Evolutionary conservation across 2,113 vertebrate genomes (phyloP), one percentile per base, ranked within the genome.

Genomic region (Nesogale talazaci): DNA sequence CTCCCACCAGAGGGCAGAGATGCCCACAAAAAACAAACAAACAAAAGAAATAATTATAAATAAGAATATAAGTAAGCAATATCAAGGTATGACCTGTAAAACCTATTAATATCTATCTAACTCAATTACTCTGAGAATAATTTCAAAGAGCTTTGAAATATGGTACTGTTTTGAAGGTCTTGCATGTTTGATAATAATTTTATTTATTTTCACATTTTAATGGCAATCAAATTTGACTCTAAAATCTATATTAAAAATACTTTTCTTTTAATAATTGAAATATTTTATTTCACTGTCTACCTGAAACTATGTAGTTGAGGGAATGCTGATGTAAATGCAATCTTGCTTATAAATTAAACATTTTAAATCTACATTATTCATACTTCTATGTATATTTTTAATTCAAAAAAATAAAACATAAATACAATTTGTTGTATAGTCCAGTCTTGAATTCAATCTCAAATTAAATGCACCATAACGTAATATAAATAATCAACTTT

Each of bases 151-250:
- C 11, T 61, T 79, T 70, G 59, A 16, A 16, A 69, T 36, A 29
- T 42, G 22, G 29, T 70, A 57, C 70, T 29, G 52, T 56, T 31
- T 25, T 38, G 81, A 77, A 63, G 23, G 42, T 14, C 40, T 80
- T 90, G 10, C 42, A 52, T 80, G 14, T 86, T 57, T 67, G 9
- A 67, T 40, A 86, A 74, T 75, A 65, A 42, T 22, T 79, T 79
- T 78, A 79, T 85, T 74, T 81, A 89, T 36, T 75, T 81, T 61
- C 31, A 84, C 6, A 75, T 75, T 57, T 85, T 74, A 90, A 75
- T 75, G 40, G 65, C 67, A 81, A 81, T 34, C 80, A 40, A 86
- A 69, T 69, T 69, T 70, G 29, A 34, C 72, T 65, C 56, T 57
- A 86, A 57, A 93, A 90, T 67, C 40, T 36, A 31, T 57, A 76